A percentile compares a stretch with the other conserved stretches of the same genome.
These are phyloP conservation scores for Gorsachius magnificus DNA, from an alignment of 2,797 vertebrate genomes.

Conservation along the genomic window DNA sequence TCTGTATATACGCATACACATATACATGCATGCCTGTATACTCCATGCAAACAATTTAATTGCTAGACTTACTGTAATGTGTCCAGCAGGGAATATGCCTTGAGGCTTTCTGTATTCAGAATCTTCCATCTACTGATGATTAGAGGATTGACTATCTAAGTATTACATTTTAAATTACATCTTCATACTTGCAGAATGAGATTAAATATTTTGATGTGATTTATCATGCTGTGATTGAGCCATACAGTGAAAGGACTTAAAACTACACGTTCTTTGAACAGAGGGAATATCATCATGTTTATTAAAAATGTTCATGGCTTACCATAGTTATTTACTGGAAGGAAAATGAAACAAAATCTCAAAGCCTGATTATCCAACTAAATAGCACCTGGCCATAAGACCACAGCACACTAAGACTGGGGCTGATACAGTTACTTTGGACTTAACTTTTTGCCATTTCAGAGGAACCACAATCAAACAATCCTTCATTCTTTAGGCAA, in stretches of 20 bases:
- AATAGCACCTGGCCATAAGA: neutral
- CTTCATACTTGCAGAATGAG: neutral
- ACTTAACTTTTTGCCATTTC: neutral
- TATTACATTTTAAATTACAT: neutral
- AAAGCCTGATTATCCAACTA: neutral
- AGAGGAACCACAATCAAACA: neutral
- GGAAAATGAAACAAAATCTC: neutral
- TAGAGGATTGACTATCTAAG: neutral
- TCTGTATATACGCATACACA: neutral
- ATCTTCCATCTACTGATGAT: neutral
- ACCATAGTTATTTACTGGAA: neutral
- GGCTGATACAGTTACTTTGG: neutral
- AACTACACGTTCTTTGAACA: neutral
- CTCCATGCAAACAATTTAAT: neutral
- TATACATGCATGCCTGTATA: neutral
- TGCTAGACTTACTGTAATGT: neutral
- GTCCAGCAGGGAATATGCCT: neutral
- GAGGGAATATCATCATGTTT: neutral
- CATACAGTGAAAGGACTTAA: neutral
- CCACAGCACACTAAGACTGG: neutral
- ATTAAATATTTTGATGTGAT: neutral
- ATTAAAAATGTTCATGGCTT: neutral
- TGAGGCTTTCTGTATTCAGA: neutral
- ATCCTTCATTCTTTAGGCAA: neutral
- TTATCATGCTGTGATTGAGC: neutral